Evolutionary conservation across 2,113 vertebrate genomes (phyloP), one percentile per base, ranked within the genome.

Genomic region (Dicentrarchus labrax): DNA sequence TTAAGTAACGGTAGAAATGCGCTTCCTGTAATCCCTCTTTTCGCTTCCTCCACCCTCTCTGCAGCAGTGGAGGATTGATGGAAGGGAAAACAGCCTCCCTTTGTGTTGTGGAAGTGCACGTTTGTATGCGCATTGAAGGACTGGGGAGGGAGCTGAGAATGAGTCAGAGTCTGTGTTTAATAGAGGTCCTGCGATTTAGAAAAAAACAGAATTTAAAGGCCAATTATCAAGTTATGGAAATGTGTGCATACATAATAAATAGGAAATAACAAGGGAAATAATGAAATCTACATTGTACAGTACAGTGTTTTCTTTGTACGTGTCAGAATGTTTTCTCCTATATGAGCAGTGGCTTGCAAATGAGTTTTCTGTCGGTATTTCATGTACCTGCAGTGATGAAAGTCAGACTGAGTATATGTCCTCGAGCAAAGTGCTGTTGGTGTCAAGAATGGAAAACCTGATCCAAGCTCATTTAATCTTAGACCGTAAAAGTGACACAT

Each of bases 81-180:
- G 51, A 43, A 81, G 73, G 61, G 80, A 72, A 84, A 84, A 87
- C 78, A 90, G 80, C 66, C 76, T 78, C 74, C 66, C 82, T 91
- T 88, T 91, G 86, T 92, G 83, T 68, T 56, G 64, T 45, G 60
- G 76, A 82, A 72, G 72, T 76, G 62, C 30, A 47, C 38, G 61
- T 89, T 80, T 80, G 76, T 90, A 30, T 76, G 73, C 76, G 79
- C 57, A 60, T 47, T 67, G 73, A 82, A 76, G 56, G 51, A 3
- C 64, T 61, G 38, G 22, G 67, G 41, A 79, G 69, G 8, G 60
- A 78, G 51, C 54, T 43, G 62, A 62, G 70, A 70, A 43, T 74
- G 72, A 80, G 48, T 66, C 48, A 50, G 67, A 78, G 62, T 73
- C 53, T 86, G 71, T 82, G 72, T 79, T 79, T 70, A 73, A 54